phyloP scores from a whole-genome alignment of 2,888 invertebrate species.

The Drosophila tripunctata region DNA sequence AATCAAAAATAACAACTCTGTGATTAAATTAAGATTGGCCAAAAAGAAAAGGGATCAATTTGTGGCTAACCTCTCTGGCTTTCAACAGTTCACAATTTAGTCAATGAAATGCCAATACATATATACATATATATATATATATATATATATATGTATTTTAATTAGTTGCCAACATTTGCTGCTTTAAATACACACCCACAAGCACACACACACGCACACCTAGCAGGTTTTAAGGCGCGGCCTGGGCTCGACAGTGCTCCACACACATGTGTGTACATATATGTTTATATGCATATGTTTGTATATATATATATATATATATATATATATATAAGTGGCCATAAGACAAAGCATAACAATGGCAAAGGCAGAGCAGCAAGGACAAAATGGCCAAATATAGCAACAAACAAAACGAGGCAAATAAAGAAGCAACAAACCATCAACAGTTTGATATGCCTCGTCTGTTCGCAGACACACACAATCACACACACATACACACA shows the following conservation, averaged over 20 bases:
- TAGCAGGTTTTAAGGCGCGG: slow-evolving; percentile 59
- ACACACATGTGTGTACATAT: slow-evolving; percentile 1
- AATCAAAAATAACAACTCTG: slow-evolving; percentile 66
- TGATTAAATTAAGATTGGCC: slow-evolving; percentile 66
- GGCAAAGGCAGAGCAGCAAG: slow-evolving; percentile 47
- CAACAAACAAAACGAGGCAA: slow-evolving; percentile 71
- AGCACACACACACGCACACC: slow-evolving; percentile 11
- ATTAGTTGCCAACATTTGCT: slow-evolving; percentile 48
- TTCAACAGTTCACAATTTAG: slow-evolving; percentile 63
- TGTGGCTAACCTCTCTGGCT: slow-evolving; percentile 34
- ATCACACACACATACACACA: slow-evolving; percentile 5
- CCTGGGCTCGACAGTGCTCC: slow-evolving; percentile 42
- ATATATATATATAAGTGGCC: slow-evolving; percentile 21
- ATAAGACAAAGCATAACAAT: slow-evolving; percentile 71
- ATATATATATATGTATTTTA: slow-evolving; percentile 71
- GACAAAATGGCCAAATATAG: slow-evolving; percentile 74
- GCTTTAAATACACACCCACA: slow-evolving; percentile 16
- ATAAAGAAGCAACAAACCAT: slow-evolving; percentile 79
- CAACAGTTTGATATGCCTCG: slow-evolving; percentile 77
- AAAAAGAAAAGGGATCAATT: slow-evolving; percentile 25
- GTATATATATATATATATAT: slow-evolving; percentile 1
- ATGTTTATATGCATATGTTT: slow-evolving; percentile 9
- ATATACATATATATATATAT: too few relatives aligned
- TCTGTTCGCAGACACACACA: slow-evolving; percentile 49
- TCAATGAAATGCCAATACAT: slow-evolving; percentile 44